phyloP scores from a whole-genome alignment of 1,140 invertebrate species.

The Pachypeltis micranthus region DNA sequence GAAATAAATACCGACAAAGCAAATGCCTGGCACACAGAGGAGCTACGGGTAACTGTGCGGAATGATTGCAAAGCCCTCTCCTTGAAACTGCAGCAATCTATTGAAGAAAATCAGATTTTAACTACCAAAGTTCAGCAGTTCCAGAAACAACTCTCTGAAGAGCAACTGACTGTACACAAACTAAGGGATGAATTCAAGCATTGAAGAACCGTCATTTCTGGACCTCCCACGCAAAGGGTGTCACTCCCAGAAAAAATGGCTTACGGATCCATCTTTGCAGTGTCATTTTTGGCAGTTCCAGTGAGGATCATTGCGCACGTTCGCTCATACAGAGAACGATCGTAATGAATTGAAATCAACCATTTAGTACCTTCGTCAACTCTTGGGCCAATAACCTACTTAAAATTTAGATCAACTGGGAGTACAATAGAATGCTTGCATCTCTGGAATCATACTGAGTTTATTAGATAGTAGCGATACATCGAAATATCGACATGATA shows the following conservation, averaged over 20 bases:
- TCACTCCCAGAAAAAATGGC: not conserved
- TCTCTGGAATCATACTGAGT: no score
- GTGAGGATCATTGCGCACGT: not conserved
- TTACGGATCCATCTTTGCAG: not conserved
- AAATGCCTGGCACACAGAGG: conserved; percentile 42
- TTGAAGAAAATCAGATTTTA: conserved; percentile 40
- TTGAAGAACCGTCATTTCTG: not conserved
- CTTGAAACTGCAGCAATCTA: conserved; percentile 44
- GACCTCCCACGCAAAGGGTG: not conserved
- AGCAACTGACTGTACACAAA: no score
- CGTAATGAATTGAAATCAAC: no score
- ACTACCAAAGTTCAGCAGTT: conserved; percentile 37
- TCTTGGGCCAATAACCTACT: no score
- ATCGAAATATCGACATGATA: no score
- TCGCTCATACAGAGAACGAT: not conserved
- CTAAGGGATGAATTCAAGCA: no score
- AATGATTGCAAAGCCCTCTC: conserved; percentile 46
- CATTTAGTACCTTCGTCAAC: no score
- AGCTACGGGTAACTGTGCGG: conserved; percentile 38
- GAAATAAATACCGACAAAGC: conserved; percentile 52
- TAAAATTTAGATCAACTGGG: no score
- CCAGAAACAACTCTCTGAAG: no score
- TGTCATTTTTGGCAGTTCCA: not conserved
- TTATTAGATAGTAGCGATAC: no score
- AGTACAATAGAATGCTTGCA: no score